Evolutionary conservation across 1,140 invertebrate genomes (phyloP), one percentile per base, ranked within the genome.

Genomic region (Zophobas morio): DNA sequence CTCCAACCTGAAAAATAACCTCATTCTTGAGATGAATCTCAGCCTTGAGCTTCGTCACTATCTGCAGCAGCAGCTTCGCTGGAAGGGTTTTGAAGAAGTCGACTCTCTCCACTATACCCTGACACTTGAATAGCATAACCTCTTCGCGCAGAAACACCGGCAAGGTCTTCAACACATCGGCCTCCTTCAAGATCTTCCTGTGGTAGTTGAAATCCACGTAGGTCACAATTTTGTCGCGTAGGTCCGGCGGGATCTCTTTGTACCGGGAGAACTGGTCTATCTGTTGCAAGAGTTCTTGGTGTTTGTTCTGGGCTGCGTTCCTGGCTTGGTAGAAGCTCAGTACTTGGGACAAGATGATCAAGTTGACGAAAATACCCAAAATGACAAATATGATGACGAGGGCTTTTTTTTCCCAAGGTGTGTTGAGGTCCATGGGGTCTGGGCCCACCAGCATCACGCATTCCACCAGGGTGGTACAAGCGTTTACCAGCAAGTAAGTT

Each of bases 131-230:
- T 4, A 46, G 42, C 42, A 46, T 46, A 46, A 46, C 8, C 42
- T 46, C 79, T 42, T 75, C 47, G 20, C 57, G 56, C 47, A 81
- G 46, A 40, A 70, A 73, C 3, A 72, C 63, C 0, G 81, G 75
- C 32, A 82, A 8, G 20, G 79, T 81, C 6, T 34, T 6, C 2
- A 81, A 32, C 34, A 82, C 77, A n/a, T 78, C 75, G 1, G 47
- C 8, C 47, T 81, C 63, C 20, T 20, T 20, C 20, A 20, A 20
- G 20, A 20, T 20, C 20, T 20, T 20, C 20, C 20, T 20, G 20
- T 84, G 83, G 53, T 82, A 84, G 32, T 73, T 78, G 42, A 83
- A 84, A 42, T 84, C 79, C 66, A 81, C 82, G 40, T 82, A 84
- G 20, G 70, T 56, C 33, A 79, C 70, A 5, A 83, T 78, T 34